These are phyloP conservation scores for Dilophus febrilis DNA, from an alignment of 2,888 invertebrate genomes.

Conservation along the genomic window DNA sequence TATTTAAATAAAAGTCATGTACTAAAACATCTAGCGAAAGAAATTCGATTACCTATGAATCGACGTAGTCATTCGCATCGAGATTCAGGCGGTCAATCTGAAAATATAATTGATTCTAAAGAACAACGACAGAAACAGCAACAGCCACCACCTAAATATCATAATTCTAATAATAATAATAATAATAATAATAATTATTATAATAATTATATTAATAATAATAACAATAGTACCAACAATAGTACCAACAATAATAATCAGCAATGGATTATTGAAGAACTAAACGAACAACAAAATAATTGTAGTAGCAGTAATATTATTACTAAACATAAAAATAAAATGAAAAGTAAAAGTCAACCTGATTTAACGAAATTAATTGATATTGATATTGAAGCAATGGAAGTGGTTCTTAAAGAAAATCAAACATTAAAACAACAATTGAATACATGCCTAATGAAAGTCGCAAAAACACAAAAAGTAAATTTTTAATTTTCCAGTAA, in stretches of 20 bases:
- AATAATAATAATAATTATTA: background rate
- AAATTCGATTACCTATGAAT: slow-evolving; percentile 32
- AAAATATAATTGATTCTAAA: slow-evolving; percentile 14
- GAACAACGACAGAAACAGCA: too few species aligned
- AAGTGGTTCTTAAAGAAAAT: slow-evolving; percentile 40
- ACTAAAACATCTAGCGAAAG: slow-evolving; percentile 67
- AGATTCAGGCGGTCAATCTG: slow-evolving; percentile 15
- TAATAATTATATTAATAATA: background rate
- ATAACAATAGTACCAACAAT: background rate
- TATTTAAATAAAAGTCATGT: slow-evolving; percentile 70
- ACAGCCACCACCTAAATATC: slow-evolving; percentile 8
- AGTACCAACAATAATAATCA: background rate
- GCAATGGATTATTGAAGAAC: slow-evolving; percentile 11
- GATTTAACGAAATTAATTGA: slow-evolving; percentile 13
- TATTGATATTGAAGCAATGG: slow-evolving; percentile 10
- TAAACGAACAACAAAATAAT: slow-evolving; percentile 6
- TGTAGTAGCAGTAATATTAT: too few species aligned
- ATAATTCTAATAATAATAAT: background rate
- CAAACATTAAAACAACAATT: slow-evolving; percentile 66
- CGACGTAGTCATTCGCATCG: slow-evolving; percentile 11
- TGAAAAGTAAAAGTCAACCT: slow-evolving; percentile 15
- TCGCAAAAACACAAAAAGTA: slow-evolving; percentile 74
- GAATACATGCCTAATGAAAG: slow-evolving; percentile 64
- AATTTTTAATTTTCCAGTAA: slow-evolving; percentile 4
- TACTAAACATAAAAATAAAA: too few species aligned